phyloP scores from a whole-genome alignment of 2,113 vertebrate genomes.

The Chamaetylas fuelleborni region DNA sequence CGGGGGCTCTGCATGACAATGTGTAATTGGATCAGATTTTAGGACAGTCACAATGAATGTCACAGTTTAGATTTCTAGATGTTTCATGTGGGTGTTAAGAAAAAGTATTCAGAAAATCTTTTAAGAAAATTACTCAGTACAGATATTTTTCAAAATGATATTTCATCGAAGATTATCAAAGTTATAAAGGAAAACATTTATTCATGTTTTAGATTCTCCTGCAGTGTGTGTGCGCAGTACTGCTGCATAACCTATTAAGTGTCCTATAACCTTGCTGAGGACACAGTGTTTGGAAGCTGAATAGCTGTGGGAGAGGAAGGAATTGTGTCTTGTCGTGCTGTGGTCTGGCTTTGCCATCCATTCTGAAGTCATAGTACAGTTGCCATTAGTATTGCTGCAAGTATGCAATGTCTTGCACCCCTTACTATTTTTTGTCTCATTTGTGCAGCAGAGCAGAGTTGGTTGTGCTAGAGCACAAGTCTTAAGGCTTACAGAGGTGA shows the following conservation, averaged over 20 bases:
- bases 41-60: slow-evolving; percentile 1
- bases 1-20: rapidly evolving
- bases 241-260: not conserved
- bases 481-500: not conserved
- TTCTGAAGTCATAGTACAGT: rapidly evolving
- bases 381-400: not conserved
- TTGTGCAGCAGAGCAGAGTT: not conserved
- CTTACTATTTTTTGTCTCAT: not conserved
- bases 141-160: not conserved
- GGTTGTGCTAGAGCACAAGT: not conserved
- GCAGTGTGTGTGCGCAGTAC: not conserved
- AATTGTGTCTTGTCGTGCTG: not conserved
- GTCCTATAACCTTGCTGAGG: not conserved
- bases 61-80: not conserved
- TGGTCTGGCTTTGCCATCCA: not conserved
- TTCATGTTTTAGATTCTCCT: not conserved
- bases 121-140: not conserved
- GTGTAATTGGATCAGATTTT: slow-evolving; percentile 5
- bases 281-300: not conserved
- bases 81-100: not conserved
- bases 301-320: not conserved
- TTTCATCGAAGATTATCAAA: not conserved
- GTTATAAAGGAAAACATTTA: not conserved
- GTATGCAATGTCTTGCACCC: not conserved
- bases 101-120: not conserved